Evolutionary conservation across 2,797 vertebrate genomes (phyloP), one percentile per base, ranked within the genome.

Genomic region (Linurgus olivaceus): DNA sequence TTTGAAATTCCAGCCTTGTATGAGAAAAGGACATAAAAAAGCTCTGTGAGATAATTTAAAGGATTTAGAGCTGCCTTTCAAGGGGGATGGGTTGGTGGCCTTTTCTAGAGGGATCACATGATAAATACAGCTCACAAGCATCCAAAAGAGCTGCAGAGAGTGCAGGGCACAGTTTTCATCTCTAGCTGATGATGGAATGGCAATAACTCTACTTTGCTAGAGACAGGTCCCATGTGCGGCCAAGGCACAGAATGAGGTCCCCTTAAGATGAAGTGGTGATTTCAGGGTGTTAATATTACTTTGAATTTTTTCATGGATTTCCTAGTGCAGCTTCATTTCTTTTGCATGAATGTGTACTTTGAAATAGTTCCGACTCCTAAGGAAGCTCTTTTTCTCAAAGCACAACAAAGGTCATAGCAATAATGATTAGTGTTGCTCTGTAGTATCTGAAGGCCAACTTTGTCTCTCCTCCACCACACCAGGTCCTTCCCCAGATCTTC

Each of bases 1-100:
- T 94, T 97, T 96, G 95, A 96, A 96, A 94, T 94, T 94, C 95
- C 94, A 94, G 82, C 54, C 89, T 81, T 66, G 73, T 93, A 72
- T 91, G 76, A 95, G 87, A 88, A 94, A 96, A 94, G 89, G 93
- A 88, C 87, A 94, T 91, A 93, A 94, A 91, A 94, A 96, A 94
- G 73, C 76, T 86, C 90, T 84, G 66, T 90, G 95, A 93, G 89
- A 81, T 96, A 86, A 94, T 94, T 95, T 95, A 96, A 96, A 93
- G 93, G 95, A 93, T 94, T 97, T 94, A 76, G 77, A 86, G 66
- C 55, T 96, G 82, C 52, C 68, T 92, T 95, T 92, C 84, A 95
- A 94, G 71, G 76, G 82, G 63, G 76, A 86, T 88, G 82, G 76
- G 15, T 70, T 95, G 62, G 85, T 92, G 79, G 87, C 70, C 87